Percentiles rank a stretch among this genome's conserved stretches.
phyloP scores from a whole-genome alignment of 2,888 invertebrate genomes.

The Unio delphinus region DNA sequence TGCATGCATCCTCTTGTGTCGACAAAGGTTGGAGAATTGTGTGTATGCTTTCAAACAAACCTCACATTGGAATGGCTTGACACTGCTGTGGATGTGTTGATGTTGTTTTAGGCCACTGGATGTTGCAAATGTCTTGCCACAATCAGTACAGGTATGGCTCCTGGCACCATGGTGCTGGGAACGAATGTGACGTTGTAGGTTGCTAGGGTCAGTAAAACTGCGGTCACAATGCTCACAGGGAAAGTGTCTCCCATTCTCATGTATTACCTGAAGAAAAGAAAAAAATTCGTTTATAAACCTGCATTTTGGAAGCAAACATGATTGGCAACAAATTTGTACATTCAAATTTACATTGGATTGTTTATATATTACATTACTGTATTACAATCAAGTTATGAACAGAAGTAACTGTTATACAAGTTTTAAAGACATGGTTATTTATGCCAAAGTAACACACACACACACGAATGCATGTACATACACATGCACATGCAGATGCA shows the following conservation, averaged over 20 bases:
- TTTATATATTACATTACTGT: background rate
- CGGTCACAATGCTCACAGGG: conserved; percentile 85
- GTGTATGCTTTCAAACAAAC: conserved; percentile 95
- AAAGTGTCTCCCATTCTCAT: conserved; percentile 79
- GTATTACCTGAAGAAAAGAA: conserved; percentile 45
- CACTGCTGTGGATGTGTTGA: conserved; percentile 97
- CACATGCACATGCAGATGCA: too few species aligned
- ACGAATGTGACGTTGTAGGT: conserved; percentile 96
- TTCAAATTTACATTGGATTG: background rate
- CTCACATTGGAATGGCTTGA: conserved; percentile 96
- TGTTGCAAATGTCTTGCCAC: conserved; percentile 98
- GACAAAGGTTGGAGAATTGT: conserved; percentile 98
- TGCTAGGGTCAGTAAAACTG: conserved; percentile 92
- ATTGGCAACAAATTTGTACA: background rate
- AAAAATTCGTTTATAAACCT: background rate
- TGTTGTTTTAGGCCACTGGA: conserved; percentile 99
- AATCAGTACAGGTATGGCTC: conserved; percentile 92
- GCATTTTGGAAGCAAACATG: background rate
- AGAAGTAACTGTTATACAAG: too few species aligned
- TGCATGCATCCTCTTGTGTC: conserved; percentile 99
- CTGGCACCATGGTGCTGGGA: conserved; percentile 95
- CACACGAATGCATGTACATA: too few species aligned
- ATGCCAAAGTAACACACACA: too few species aligned
- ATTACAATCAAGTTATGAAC: too few species aligned
- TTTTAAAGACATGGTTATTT: too few species aligned